Conservation (phyloP, 1,140 invertebrate species). For the Drosophila albomicans region DNA sequence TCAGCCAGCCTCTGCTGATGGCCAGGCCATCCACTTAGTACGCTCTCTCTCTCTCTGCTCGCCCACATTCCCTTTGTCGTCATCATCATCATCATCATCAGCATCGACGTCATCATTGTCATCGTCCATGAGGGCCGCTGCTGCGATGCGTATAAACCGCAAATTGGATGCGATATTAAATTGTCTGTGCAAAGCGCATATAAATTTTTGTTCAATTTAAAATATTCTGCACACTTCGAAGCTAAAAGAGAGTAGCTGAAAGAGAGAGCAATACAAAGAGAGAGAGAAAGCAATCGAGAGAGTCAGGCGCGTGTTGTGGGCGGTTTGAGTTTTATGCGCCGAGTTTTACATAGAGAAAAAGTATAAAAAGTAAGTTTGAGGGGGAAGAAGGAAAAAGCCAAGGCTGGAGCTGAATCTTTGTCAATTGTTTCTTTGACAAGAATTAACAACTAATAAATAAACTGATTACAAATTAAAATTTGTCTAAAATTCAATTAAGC, state of each 20-base stretch:
- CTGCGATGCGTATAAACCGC: constrained; percentile 84
- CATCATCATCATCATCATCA: neutral
- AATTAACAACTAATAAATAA: constrained; percentile 18
- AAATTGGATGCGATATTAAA: constrained; percentile 85
- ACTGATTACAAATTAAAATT: constrained; percentile 26
- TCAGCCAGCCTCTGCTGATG: neutral
- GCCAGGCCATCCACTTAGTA: constrained; percentile 38
- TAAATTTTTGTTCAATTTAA: constrained; percentile 85
- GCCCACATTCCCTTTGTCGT: neutral
- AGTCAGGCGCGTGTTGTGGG: constrained; percentile 9
- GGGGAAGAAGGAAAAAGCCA: constrained; percentile 6
- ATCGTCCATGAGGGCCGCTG: constrained; percentile 44
- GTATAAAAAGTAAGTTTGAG: constrained; percentile 26
- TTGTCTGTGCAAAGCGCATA: constrained; percentile 84
- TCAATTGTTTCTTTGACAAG: constrained; percentile 5
- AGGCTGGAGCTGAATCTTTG: constrained; percentile 6
- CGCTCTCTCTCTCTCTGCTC: constrained; percentile 6
- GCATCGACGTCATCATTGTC: neutral
- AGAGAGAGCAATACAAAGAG: constrained; percentile 7
- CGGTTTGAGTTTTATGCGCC: constrained; percentile 22
- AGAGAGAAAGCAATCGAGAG: neutral
- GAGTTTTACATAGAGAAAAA: constrained; percentile 50
- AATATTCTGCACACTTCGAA: constrained; percentile 69
- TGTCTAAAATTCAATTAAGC: constrained; percentile 68
- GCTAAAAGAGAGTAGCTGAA: constrained; percentile 13